Percentiles rank a stretch among this genome's conserved stretches.
Conservation (phyloP, 2,797 vertebrate genomes). For the Parotocinclus haroldoi region DNA sequence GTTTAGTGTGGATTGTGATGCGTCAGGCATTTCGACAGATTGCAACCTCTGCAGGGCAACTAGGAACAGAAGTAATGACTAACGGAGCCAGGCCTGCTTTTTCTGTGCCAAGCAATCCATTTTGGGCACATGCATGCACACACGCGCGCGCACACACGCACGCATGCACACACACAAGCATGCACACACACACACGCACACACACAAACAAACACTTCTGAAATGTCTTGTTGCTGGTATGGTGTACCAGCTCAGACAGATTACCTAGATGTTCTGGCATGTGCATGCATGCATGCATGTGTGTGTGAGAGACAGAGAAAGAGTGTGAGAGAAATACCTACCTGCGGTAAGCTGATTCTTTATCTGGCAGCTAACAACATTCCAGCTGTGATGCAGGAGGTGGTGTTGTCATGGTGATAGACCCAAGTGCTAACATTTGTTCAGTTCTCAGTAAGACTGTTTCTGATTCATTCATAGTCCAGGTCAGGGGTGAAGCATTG, state of each 20-base stretch:
- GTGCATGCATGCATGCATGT: too few relatives aligned
- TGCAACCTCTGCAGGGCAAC: constrained; percentile 28
- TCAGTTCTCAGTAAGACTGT: neutral
- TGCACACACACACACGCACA: constrained; percentile 1
- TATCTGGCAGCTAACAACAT: constrained; percentile 19
- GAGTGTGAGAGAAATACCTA: neutral
- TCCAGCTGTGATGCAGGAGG: constrained; percentile 23
- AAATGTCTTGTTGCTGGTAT: neutral
- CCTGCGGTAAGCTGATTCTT: constrained; percentile 1
- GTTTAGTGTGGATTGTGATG: too few relatives aligned
- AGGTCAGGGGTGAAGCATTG: too few relatives aligned
- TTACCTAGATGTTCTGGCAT: too few relatives aligned
- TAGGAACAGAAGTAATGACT: constrained; percentile 11
- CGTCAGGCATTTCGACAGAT: constrained; percentile 13
- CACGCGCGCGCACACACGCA: neutral
- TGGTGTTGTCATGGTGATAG: constrained; percentile 37
- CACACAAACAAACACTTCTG: constrained; percentile 9
- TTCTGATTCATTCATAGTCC: too few relatives aligned
- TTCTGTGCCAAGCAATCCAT: too few relatives aligned
- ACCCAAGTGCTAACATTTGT: constrained; percentile 22
- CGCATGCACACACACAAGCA: neutral
- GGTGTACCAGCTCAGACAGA: too few relatives aligned
- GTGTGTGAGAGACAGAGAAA: too few relatives aligned
- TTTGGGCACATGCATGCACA: too few relatives aligned
- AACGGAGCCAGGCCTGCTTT: constrained; percentile 7